Conservation (phyloP, 2,113 vertebrate genomes). For the Upupa epops region DNA sequence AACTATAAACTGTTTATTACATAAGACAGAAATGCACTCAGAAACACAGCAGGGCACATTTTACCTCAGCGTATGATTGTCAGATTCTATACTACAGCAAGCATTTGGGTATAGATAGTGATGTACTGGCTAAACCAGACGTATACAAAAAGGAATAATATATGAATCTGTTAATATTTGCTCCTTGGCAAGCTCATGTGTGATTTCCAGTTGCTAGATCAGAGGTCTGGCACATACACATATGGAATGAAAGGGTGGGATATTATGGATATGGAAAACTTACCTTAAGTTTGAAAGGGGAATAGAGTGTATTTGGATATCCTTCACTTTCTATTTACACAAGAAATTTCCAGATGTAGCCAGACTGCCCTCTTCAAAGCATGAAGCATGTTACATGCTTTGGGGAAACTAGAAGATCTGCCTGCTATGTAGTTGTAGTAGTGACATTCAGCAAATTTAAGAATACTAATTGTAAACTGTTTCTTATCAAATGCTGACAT, state of each 20-base stretch:
- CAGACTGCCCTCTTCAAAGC: conserved; percentile 64
- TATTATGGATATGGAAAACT: conserved; percentile 69
- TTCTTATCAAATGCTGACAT: conserved; percentile 6
- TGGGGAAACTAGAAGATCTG: background rate
- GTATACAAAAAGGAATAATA: conserved; percentile 60
- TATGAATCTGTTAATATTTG: conserved; percentile 69
- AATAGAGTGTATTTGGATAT: conserved; percentile 67
- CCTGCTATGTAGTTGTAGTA: background rate
- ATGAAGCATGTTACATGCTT: conserved; percentile 6
- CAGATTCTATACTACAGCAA: conserved; percentile 20
- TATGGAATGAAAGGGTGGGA: conserved; percentile 49
- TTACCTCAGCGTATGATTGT: conserved; percentile 35
- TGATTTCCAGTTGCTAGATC: conserved; percentile 66
- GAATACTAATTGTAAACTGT: background rate
- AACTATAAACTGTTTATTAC: conserved; percentile 68
- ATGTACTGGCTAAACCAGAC: conserved; percentile 53
- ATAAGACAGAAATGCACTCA: conserved; percentile 55
- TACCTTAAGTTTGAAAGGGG: conserved; percentile 65
- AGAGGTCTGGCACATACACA: conserved; percentile 60
- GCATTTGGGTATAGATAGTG: conserved; percentile 43
- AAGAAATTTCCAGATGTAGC: conserved; percentile 71
- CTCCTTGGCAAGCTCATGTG: conserved; percentile 49
- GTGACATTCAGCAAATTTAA: background rate
- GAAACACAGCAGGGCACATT: conserved; percentile 57
- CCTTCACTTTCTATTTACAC: conserved; percentile 71